These are phyloP conservation scores for Henricia sp. DNA, from an alignment of 53 echinoderm and acorn worm species.

Conservation along the genomic window DNA sequence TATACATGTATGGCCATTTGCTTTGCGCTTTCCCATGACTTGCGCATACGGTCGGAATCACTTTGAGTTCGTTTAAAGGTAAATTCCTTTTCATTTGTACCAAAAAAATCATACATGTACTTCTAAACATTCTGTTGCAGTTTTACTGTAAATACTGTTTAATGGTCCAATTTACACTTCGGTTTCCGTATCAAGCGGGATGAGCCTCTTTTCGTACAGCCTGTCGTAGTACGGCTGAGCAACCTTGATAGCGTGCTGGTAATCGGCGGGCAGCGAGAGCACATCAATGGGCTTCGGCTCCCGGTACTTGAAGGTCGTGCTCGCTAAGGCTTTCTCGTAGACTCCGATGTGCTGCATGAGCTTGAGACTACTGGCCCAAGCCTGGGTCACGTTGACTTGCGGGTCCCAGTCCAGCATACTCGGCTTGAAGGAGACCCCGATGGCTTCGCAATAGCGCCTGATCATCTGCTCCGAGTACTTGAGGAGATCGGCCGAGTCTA, in stretches of 20 bases:
- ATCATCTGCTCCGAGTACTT: conserved; percentile 67
- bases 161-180: conserved; percentile 54
- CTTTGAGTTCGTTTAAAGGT: too few relatives aligned
- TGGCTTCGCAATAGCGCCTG: conserved; percentile 64
- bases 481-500: conserved; percentile 66
- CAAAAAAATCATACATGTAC: background rate
- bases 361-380: conserved; percentile 61
- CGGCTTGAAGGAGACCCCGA: conserved; percentile 61
- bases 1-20: too few relatives aligned
- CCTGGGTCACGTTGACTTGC: conserved; percentile 61
- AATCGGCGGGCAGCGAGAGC: conserved; percentile 59
- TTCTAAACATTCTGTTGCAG: background rate
- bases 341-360: conserved; percentile 66
- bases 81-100: background rate
- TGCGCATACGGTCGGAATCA: too few relatives aligned
- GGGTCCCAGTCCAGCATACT: conserved; percentile 71
- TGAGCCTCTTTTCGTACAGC: conserved; percentile 51
- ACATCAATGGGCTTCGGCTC: conserved; percentile 52
- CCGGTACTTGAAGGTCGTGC: conserved; percentile 28
- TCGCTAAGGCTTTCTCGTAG: conserved; percentile 62
- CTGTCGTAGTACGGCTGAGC: conserved; percentile 65
- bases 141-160: too few relatives aligned
- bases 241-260: conserved; percentile 63
- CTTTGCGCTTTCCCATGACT: too few relatives aligned
- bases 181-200: conserved; percentile 68